Evolutionary conservation across 2,113 vertebrate species (phyloP), one percentile per base, ranked within the genome.

Genomic region (Aphyosemion australe): DNA sequence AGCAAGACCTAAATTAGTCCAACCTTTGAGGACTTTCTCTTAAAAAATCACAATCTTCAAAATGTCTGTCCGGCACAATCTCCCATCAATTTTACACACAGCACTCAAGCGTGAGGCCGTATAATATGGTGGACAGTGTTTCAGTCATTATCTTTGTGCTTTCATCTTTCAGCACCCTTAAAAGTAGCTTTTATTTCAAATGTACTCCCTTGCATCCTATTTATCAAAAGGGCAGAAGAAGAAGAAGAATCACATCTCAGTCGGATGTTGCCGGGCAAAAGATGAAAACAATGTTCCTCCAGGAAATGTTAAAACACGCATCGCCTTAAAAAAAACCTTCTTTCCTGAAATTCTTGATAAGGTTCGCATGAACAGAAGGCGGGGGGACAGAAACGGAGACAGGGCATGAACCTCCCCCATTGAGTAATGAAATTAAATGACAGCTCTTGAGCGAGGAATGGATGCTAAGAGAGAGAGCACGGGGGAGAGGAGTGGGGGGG

Each of bases 361-460:
- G 50, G 69, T 63, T 62, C 53, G 68, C 56, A 55, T 63, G 63
- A 72, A 60, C 60, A 69, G 41, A 66, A 67, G 34, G 34, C 11
- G 20, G 77, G 69, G 67, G 67, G 76, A 84, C 73, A 80, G 78
- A 81, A 82, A 76, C 84, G 76, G 83, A 83, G 72, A 85, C 73
- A 73, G 69, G 83, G 74, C 72, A 74, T 87, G 82, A 86, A 88
- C 88, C 83, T 78, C 74, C 86, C 84, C 85, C 66, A 72, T 83
- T 84, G 87, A 84, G 87, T 91, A 91, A 92, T 93, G 90, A 86
- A 91, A 92, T 91, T 88, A 92, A 91, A 90, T 89, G 88, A 89
- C 87, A 90, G 88, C 85, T 89, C 85, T 90, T 82, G 83, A 86
- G 80, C 43, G 66, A 83, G 67, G 76, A 74, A 76, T 69, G 78